Percentiles rank a stretch among this genome's conserved stretches.
Conservation (phyloP, 1,140 invertebrate species). For the Listronotus bonariensis region DNA sequence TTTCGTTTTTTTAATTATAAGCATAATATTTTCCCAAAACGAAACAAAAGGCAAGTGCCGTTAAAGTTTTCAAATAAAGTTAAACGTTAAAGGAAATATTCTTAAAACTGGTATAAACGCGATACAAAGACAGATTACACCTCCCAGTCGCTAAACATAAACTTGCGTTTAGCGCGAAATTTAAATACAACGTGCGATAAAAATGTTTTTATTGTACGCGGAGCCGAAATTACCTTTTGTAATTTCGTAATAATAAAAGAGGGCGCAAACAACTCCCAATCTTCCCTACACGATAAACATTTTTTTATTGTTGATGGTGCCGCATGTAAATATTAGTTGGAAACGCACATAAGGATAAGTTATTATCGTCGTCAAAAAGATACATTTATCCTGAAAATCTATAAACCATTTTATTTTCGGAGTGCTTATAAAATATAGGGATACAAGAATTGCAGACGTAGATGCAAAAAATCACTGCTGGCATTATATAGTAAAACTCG, state of each 20-base stretch:
- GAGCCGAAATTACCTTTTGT: conserved; percentile 38
- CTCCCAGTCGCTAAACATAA: conserved; percentile 28
- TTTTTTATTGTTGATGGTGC: conserved; percentile 30
- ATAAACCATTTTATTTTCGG: conserved; percentile 22
- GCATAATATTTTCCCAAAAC: too few relatives aligned
- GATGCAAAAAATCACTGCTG: too few relatives aligned
- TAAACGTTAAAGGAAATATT: too few relatives aligned
- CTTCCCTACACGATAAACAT: conserved; percentile 36
- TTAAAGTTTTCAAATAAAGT: too few relatives aligned
- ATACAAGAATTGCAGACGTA: too few relatives aligned
- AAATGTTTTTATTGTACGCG: conserved; percentile 39
- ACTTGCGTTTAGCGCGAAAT: conserved; percentile 38
- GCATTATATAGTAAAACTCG: too few relatives aligned
- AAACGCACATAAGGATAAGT: conserved; percentile 6
- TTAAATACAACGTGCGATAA: conserved; percentile 40
- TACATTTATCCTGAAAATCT: conserved; percentile 5
- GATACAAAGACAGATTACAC: conserved; percentile 2
- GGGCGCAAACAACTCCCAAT: conserved; percentile 16
- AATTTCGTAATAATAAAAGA: conserved; percentile 30
- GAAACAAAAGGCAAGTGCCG: too few relatives aligned
- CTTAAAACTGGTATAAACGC: too few relatives aligned
- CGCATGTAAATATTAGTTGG: conserved; percentile 27
- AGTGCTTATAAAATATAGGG: too few relatives aligned
- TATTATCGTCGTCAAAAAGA: conserved; percentile 20
- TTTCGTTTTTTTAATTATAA: too few relatives aligned